phyloP scores from a whole-genome alignment of 2,113 vertebrate species.

The Physeter macrocephalus region DNA sequence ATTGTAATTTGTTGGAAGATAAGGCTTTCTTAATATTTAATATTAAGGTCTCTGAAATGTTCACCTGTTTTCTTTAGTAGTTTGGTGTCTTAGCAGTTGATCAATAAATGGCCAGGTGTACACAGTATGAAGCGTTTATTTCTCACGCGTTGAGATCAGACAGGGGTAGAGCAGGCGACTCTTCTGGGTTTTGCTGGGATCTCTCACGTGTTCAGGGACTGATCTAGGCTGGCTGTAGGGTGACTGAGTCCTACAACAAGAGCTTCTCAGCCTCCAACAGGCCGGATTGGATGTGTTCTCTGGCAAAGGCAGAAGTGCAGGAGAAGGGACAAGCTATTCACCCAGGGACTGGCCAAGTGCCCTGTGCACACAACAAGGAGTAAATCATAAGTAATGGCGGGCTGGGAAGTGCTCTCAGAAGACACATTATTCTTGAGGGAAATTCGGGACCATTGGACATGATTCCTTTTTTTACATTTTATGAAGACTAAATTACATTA shows the following conservation, averaged over 20 bases:
- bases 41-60: not conserved
- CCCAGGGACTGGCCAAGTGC: not conserved
- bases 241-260: not conserved
- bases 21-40: not conserved
- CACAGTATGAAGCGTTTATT: not conserved
- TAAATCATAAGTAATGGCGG: not conserved
- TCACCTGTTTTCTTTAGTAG: not conserved
- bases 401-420: not conserved
- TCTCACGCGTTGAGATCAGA: not conserved
- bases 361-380: not conserved
- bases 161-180: not conserved
- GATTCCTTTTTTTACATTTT: not conserved
- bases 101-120: not conserved
- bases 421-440: not conserved
- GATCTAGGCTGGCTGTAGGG: not conserved
- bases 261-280: not conserved
- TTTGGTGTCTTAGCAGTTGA: not conserved
- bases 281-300: not conserved
- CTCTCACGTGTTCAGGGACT: not conserved
- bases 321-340: not conserved
- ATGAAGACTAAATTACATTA: not conserved
- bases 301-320: not conserved
- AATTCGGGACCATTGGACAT: not conserved
- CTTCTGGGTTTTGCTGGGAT: not conserved
- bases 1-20: not conserved